Evolutionary conservation across 2,797 vertebrate genomes (phyloP), one percentile per base, ranked within the genome.

Genomic region (Poliocrania exsul): DNA sequence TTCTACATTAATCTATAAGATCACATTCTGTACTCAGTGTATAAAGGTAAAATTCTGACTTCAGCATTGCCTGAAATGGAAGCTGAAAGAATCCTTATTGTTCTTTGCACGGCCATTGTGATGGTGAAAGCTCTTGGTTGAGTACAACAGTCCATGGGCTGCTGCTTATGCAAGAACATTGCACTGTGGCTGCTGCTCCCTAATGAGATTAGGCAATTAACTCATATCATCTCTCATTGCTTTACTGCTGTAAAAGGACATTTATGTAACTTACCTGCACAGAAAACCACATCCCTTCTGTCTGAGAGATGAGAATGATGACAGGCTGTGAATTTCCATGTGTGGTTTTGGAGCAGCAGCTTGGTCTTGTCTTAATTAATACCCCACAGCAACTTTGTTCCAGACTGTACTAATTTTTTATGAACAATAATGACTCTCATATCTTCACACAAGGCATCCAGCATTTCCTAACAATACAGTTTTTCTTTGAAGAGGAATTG

Each of bases 211-310:
- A 97, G 54, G 94, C 97, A 97, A 96, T 90, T 47, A 51, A 49
- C 75, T 96, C 46, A 46, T 77, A 85, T 58, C 64, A 93, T 93
- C 77, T 90, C 40, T 72, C 42, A 78, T 94, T 97, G 98, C 98
- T 98, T 98, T 96, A 97, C 95, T 97, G 97, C 97, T 93, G 96
- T 67, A 80, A 86, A 95, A 97, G 96, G 98, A 98, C 98, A 97
- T 97, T 99, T 98, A 97, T 98, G 97, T 97, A 99, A 98, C 96
- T 88, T 88, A 96, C 97, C 97, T 97, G 98, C 97, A 46, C 96
- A 97, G 97, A 97, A 99, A 98, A 98, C 98, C 97, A 57, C 96
- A 98, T 98, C 87, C 94, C 96, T 97, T 97, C 94, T 79, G 61
- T 96, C 94, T 86, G 67, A 89, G 82, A 95, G 74, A 88, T 66